phyloP scores from a whole-genome alignment of 1,140 invertebrate genomes.

The Octopus sinensis region DNA sequence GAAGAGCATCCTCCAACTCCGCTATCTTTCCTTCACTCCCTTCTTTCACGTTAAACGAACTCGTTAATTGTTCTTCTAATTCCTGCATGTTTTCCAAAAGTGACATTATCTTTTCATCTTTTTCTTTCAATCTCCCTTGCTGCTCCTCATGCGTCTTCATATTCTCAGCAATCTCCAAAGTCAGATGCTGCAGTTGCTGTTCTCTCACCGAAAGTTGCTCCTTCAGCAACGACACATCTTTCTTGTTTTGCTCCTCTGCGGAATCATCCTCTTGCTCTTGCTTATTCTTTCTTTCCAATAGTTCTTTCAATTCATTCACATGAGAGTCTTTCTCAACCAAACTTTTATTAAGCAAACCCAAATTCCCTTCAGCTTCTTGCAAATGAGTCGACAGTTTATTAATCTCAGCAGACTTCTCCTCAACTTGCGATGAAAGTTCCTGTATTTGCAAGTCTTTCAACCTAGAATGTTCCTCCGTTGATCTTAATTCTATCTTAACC shows the following conservation, averaged over 20 bases:
- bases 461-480: background rate
- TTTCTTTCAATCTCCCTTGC: constrained; percentile 27
- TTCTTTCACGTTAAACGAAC: constrained; percentile 20
- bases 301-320: background rate
- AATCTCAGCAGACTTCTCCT: no score
- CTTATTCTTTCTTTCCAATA: background rate
- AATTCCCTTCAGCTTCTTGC: no score
- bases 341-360: constrained; percentile 10
- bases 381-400: no score
- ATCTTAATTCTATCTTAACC: no score
- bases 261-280: constrained; percentile 13
- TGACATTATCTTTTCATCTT: constrained; percentile 43
- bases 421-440: background rate
- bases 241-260: constrained; percentile 19
- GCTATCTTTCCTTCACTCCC: constrained; percentile 23
- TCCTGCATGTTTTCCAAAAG: constrained; percentile 48
- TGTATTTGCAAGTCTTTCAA: background rate
- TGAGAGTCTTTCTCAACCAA: background rate
- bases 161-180: background rate
- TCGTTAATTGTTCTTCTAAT: constrained; percentile 42
- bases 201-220: constrained; percentile 11
- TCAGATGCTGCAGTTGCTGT: constrained; percentile 15
- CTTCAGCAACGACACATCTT: constrained; percentile 21
- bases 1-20: constrained; percentile 24
- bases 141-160: background rate